Evolutionary conservation across 2,888 invertebrate genomes (phyloP).

Genomic region (Trilocha varians): DNA sequence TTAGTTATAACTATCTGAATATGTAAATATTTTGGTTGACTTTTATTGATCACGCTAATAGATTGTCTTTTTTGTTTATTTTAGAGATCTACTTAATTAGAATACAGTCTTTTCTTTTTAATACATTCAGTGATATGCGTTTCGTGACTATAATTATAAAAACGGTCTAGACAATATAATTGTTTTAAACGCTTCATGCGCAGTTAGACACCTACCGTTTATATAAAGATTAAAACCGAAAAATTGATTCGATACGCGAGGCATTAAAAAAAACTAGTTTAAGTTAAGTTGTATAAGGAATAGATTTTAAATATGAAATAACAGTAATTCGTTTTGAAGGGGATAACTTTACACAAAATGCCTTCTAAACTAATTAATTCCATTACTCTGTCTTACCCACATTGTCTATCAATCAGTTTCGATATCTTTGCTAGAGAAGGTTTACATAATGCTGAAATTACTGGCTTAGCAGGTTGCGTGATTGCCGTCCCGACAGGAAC

Average conservation of each 20-base stretch:
- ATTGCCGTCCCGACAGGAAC: neutral
- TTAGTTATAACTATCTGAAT: too few relatives aligned
- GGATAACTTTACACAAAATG: too few relatives aligned
- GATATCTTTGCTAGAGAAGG: neutral
- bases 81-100: too few relatives aligned
- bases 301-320: too few relatives aligned
- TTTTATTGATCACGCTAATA: too few relatives aligned
- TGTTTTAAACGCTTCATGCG: neutral
- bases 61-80: neutral
- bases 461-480: neutral
- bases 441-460: neutral
- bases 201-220: conserved; percentile 1
- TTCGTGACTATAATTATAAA: neutral
- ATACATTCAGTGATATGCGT: too few relatives aligned
- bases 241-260: neutral
- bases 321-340: too few relatives aligned
- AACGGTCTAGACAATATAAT: neutral
- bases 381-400: too few relatives aligned
- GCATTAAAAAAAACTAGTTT: neutral
- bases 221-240: neutral
- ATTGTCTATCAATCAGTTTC: neutral
- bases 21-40: too few relatives aligned
- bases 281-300: neutral
- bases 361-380: too few relatives aligned
- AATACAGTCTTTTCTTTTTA: too few relatives aligned